A percentile compares a stretch with the other conserved stretches of the same genome.
phyloP scores from a whole-genome alignment of 2,113 vertebrate species.

The Zosterops pallidus region DNA sequence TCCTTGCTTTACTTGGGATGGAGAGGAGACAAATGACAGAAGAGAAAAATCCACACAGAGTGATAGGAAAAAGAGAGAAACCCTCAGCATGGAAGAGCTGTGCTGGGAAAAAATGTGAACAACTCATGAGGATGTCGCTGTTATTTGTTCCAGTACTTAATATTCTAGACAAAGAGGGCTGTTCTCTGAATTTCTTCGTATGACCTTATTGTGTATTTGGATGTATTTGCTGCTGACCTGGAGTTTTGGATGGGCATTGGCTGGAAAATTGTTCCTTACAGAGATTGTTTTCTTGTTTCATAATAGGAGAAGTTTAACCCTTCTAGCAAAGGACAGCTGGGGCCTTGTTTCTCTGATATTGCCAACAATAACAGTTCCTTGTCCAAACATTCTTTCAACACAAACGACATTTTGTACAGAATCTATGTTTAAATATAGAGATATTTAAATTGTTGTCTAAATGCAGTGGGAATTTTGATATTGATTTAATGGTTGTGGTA shows the following conservation, averaged over 20 bases:
- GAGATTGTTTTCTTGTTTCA: constrained; percentile 53
- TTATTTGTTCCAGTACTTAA: constrained; percentile 56
- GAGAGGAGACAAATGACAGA: background rate
- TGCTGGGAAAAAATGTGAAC: constrained; percentile 36
- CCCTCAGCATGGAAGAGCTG: background rate
- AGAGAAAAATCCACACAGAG: constrained; percentile 11
- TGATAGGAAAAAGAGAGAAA: background rate
- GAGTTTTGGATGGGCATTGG: constrained; percentile 51
- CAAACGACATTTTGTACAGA: constrained; percentile 27
- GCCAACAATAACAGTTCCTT: constrained; percentile 49
- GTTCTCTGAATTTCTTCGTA: constrained; percentile 25
- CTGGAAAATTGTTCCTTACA: constrained; percentile 46
- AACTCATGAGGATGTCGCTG: constrained; percentile 4
- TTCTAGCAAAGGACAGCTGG: constrained; percentile 40
- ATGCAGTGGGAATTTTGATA: constrained; percentile 22
- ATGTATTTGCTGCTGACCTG: constrained; percentile 51
- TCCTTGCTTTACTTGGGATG: background rate
- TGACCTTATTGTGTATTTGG: constrained; percentile 50
- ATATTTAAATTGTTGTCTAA: constrained; percentile 30
- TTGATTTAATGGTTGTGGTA: background rate
- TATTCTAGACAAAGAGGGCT: constrained; percentile 38
- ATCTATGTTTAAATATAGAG: background rate
- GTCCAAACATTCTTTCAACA: constrained; percentile 15
- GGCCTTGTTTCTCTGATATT: background rate
- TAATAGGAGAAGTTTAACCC: constrained; percentile 59